phyloP scores from a whole-genome alignment of 2,113 vertebrate genomes.

The Podocnemis expansa region DNA sequence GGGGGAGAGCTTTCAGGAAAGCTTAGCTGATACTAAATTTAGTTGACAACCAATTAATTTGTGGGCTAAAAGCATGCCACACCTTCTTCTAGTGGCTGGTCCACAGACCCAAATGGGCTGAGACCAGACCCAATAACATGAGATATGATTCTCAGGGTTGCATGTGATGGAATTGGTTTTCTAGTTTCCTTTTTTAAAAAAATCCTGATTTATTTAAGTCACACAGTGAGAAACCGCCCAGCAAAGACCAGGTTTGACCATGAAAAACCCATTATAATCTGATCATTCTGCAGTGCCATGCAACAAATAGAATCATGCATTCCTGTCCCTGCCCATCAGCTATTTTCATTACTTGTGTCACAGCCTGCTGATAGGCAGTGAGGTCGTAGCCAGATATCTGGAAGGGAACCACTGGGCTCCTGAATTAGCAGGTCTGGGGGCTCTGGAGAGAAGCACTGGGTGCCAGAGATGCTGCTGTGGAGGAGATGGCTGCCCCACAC shows the following conservation, averaged over 20 bases:
- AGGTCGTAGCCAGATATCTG: no score
- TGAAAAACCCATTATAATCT: neutral
- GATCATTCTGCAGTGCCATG: neutral
- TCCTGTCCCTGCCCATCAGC: no score
- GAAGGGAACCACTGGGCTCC: no score
- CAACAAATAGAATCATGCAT: neutral
- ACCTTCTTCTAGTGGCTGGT: no score
- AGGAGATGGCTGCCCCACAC: no score
- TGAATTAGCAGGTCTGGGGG: no score
- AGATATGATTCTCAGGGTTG: neutral
- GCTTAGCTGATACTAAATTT: neutral
- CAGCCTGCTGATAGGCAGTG: no score
- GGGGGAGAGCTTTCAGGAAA: no score
- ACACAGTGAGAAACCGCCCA: neutral
- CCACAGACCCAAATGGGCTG: neutral
- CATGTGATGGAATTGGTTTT: neutral
- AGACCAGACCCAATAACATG: neutral
- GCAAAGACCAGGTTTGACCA: neutral
- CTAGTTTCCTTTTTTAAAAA: neutral
- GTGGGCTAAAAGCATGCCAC: neutral
- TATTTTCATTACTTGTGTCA: no score
- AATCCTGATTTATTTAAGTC: neutral
- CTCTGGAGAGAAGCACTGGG: no score
- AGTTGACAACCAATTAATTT: neutral
- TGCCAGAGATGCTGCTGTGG: no score